Evolutionary conservation across 2,797 vertebrate species (phyloP), one percentile per base, ranked within the genome.

Genomic region (Anolis apletophallus): DNA sequence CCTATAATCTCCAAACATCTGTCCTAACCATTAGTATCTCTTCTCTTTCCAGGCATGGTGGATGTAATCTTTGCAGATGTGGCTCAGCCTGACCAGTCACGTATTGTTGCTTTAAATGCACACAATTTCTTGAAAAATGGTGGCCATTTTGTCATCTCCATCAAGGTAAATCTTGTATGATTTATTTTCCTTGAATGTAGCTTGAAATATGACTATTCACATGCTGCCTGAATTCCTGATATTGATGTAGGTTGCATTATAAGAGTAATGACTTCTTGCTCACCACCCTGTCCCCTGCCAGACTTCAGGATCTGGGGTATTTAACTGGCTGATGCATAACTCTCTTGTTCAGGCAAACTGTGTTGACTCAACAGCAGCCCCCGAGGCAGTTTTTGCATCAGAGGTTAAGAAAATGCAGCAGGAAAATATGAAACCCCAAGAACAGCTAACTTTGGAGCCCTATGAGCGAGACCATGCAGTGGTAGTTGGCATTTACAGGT

Each of bases 61-160:
- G 98, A 99, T n/a, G 98, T 99, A 8, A 98, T 99, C 81, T 99
- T 99, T 81, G 98, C 98, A 0, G 98, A 99, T 1, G 98, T 99
- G 23, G 98, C 98, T 34, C 98, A 99, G 93, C 98, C 98, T 1
- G 98, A 99, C 95, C 98, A 99, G 95, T 98, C 98, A 0, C 97
- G 98, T 88, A 99, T 99, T 3, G 98, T 99, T 0, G 98, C 98
- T 61, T 93, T 99, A 64, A 99, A 99, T 32, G 98, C 98, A 14
- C 98, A 99, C 91, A 98, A 98, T 89, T 99, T 99, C 92, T 95
- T 99, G 78, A 98, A 97, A 91, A 98, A 98, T 0, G 98, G 98
- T 3, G 98, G 98, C 83, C 98, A 99, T 88, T 99, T 99, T 88
- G 97, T 99, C 12, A 99, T 99, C 89, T 99, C 98, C 26, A 99